Evolutionary conservation across 2,797 vertebrate genomes (phyloP).

Genomic region (Trachops cirrhosus): DNA sequence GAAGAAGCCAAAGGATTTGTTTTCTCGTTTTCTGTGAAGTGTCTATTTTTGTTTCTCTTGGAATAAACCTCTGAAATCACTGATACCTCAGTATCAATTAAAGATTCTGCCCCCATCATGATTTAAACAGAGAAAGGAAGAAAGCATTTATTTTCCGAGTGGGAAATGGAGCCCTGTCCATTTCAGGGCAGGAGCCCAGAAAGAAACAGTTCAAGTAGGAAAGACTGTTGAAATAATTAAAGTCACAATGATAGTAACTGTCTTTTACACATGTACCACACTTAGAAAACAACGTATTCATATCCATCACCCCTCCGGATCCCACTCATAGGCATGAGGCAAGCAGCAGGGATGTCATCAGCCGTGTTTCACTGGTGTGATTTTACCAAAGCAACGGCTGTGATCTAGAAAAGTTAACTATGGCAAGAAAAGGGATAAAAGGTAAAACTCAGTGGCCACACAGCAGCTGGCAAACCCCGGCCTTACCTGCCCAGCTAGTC

Average conservation of each 20-base stretch:
- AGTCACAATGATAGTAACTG: not conserved
- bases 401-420: not conserved
- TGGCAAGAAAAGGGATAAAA: not conserved
- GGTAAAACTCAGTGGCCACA: rapidly evolving
- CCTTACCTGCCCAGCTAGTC: not conserved
- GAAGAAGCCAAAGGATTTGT: not conserved
- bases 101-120: not conserved
- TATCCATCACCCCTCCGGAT: not conserved
- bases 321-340: not conserved
- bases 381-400: slow-evolving; percentile 36
- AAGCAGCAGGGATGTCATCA: not conserved
- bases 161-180: not conserved
- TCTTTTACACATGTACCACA: not conserved
- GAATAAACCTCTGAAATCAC: not conserved
- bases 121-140: not conserved
- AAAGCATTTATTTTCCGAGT: not conserved
- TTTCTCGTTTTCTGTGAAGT: not conserved
- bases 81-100: not conserved
- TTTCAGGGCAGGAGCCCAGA: not conserved
- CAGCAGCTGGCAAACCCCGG: not conserved
- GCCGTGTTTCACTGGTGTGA: not conserved
- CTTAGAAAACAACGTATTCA: not conserved
- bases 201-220: not conserved
- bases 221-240: not conserved
- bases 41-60: not conserved